Evolutionary conservation across 2,888 invertebrate species (phyloP).

Genomic region (Dynastes tityus): DNA sequence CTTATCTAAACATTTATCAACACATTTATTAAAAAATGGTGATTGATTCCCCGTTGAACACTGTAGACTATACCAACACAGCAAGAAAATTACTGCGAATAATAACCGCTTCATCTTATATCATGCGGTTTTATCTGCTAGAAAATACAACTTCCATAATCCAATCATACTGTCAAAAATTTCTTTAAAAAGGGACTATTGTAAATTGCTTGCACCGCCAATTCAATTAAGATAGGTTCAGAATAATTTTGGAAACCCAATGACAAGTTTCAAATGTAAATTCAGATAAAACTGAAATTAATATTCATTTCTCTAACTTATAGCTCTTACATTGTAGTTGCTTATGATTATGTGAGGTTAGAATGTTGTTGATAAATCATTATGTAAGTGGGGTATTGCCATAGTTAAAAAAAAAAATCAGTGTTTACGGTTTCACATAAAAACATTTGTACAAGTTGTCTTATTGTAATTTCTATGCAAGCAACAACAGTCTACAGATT

Average conservation of each 20-base stretch:
- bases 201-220: too few species aligned
- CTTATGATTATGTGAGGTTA: neutral
- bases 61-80: constrained; percentile 1
- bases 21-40: constrained; percentile 42
- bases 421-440: too few species aligned
- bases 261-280: neutral
- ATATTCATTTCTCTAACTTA: neutral
- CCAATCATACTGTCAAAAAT: too few species aligned
- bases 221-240: too few species aligned
- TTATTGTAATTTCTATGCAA: too few species aligned
- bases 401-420: too few species aligned
- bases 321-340: too few species aligned
- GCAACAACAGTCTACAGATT: too few species aligned
- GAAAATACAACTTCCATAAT: too few species aligned
- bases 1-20: constrained; percentile 22
- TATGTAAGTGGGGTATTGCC: neutral
- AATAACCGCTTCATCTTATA: constrained; percentile 31
- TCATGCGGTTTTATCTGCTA: neutral
- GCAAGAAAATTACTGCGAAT: neutral
- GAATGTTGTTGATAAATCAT: neutral
- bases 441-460: too few species aligned
- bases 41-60: constrained; percentile 45
- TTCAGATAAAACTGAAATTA: neutral
- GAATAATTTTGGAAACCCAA: too few species aligned
- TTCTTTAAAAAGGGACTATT: too few species aligned